Evolutionary conservation across 2,888 invertebrate genomes (phyloP).

Genomic region (Ophion costatus): DNA sequence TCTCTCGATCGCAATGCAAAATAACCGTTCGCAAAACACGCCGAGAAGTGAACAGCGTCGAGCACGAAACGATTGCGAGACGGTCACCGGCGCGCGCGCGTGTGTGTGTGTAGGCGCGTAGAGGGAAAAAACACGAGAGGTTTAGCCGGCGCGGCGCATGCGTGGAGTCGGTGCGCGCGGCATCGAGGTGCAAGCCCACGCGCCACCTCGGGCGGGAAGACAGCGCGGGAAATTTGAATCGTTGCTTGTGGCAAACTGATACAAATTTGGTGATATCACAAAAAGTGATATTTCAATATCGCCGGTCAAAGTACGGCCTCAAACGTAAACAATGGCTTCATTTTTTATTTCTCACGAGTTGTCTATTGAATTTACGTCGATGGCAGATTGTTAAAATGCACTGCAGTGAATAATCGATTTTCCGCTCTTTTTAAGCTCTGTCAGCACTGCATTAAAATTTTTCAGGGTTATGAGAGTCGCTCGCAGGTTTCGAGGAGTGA

Average conservation of each 20-base stretch:
- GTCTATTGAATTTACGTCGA: too few relatives aligned
- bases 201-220: conserved; percentile 20
- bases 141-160: background rate
- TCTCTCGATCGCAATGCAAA: conserved; percentile 21
- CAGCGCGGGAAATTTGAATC: conserved; percentile 23
- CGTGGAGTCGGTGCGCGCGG: background rate
- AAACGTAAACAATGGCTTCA: too few relatives aligned
- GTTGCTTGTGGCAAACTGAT: background rate
- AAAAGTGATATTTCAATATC: too few relatives aligned
- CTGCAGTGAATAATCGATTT: too few relatives aligned
- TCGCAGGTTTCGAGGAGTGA: too few relatives aligned
- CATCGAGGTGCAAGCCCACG: conserved; percentile 1
- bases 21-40: conserved; percentile 13
- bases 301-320: too few relatives aligned
- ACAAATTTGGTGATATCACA: too few relatives aligned
- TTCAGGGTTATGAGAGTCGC: too few relatives aligned
- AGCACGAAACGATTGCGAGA: background rate
- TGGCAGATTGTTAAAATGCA: too few relatives aligned
- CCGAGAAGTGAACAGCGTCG: conserved; percentile 4
- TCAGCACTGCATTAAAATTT: too few relatives aligned
- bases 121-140: conserved; percentile 12
- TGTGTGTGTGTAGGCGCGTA: conserved; percentile 6
- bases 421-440: too few relatives aligned
- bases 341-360: too few relatives aligned
- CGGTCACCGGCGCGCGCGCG: conserved; percentile 7